Percentiles rank a stretch among this genome's conserved stretches.
These are phyloP conservation scores for Pseudorasbora parva DNA, from an alignment of 2,113 vertebrate species.

Conservation along the genomic window DNA sequence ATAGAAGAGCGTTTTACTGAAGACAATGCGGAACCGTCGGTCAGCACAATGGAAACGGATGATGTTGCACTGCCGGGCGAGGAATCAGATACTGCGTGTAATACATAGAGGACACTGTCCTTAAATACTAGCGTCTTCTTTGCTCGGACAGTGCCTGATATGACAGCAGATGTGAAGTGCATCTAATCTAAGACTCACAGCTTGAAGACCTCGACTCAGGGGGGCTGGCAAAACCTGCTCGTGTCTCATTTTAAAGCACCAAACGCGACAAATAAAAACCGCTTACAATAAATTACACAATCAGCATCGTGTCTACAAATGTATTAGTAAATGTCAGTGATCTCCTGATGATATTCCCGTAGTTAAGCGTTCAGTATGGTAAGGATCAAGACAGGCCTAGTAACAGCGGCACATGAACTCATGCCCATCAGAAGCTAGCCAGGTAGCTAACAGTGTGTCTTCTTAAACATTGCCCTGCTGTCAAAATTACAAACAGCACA, in stretches of 20 bases:
- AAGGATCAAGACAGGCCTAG: conserved; percentile 42
- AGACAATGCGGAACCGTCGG: conserved; percentile 18
- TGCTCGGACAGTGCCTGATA: conserved; percentile 6
- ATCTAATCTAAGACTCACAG: conserved; percentile 24
- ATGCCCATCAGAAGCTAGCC: conserved; percentile 41
- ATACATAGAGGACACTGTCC: background rate
- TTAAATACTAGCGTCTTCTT: background rate
- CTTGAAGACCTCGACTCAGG: background rate
- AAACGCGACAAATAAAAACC: no score
- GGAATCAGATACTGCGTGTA: background rate
- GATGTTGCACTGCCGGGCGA: conserved; percentile 49
- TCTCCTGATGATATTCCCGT: background rate
- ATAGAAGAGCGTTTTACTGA: background rate
- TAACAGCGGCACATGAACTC: conserved; percentile 52
- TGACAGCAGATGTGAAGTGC: background rate
- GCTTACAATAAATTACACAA: background rate
- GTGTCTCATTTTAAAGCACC: background rate
- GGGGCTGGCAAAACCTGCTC: background rate
- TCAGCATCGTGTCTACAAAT: background rate
- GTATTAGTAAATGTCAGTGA: background rate
- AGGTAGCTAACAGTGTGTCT: conserved; percentile 30
- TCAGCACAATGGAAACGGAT: conserved; percentile 53
- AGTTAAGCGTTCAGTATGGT: background rate
- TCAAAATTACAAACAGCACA: background rate
- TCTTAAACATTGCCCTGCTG: background rate